Base-by-base conservation (phyloP, 2,113 vertebrate species). In the Oxygymnocypris stewartii region DNA sequence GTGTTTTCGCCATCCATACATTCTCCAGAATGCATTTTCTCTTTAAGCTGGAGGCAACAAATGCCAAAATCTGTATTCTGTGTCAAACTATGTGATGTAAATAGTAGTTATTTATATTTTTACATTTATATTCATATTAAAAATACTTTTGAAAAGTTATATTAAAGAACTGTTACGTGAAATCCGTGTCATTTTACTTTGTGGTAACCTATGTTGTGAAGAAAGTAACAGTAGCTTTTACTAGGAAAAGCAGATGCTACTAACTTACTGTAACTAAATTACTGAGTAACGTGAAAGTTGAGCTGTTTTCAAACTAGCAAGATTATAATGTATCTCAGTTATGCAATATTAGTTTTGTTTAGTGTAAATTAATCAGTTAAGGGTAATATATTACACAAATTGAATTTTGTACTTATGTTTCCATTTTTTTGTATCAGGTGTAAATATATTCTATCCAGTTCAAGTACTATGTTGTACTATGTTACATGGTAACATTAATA, bases 71-170 rank as follows among this genome's bases (percentile, higher is more conserved):
- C 88, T 87, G 54, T 63, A 65, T 71, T 85, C 80, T 86, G 82
- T 92, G 79, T 84, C 88, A 87, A 90, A 89, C 90, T 90, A 90
- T 90, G 88, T 92, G 89, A 89, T 94, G 92, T 94, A 93, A 86
- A 93, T 95, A 93, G 61, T 79, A 93, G 92, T 91, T 94, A 92
- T 91, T 91, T 92, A 93, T 94, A 86, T 93, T 89, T 92, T 90
- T 93, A 88, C 91, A 92, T 95, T 94, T 95, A 88, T 94, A 94
- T 89, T 88, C 77, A 84, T 75, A 79, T 93, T 88, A 93, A 89
- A 40, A 54, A 59, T 47, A 88, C 90, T 92, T 90, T 84, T 8
- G 37, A 87, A 89, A 89, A 89, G 82, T 89, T 91, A 87, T 89
- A 92, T 90, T 91, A 91, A 95, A 95, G 89, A 92, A 90, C 92